A percentile compares a stretch with the other conserved stretches of the same genome.
Evolutionary conservation across 2,113 vertebrate genomes (phyloP).

Genomic region (Suricata suricatta): DNA sequence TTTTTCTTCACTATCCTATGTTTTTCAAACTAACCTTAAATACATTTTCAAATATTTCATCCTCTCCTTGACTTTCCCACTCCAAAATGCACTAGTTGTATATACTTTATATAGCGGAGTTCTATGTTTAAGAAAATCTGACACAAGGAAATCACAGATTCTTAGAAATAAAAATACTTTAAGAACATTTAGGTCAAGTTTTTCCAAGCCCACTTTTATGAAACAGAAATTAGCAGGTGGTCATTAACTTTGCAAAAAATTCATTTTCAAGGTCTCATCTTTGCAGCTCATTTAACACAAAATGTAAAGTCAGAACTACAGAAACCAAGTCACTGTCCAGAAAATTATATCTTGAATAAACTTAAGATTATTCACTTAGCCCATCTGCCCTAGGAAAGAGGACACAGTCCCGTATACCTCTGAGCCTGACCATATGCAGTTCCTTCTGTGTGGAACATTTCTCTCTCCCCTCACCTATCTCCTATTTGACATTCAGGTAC

Average conservation of each 20-base stretch:
- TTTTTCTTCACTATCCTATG: neutral
- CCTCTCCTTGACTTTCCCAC: neutral
- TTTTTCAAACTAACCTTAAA: slow-evolving; percentile 44
- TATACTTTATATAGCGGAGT: neutral
- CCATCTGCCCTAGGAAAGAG: neutral
- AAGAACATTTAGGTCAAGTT: neutral
- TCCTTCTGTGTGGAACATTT: neutral
- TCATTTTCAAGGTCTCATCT: neutral
- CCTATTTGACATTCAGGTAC: neutral
- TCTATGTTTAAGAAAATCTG: neutral
- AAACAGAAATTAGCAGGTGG: neutral
- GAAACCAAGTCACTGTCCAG: neutral
- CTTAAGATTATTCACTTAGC: neutral
- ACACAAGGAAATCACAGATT: neutral
- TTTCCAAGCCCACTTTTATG: neutral
- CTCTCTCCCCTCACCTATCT: neutral
- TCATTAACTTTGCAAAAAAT: neutral
- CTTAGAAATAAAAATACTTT: neutral
- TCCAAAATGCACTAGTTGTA: neutral
- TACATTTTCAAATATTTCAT: neutral
- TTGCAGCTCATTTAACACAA: neutral
- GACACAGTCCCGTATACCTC: neutral
- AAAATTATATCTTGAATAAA: slow-evolving; percentile 7
- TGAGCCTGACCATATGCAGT: neutral
- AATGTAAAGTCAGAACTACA: neutral